Conservation (phyloP, 2,113 vertebrate genomes). For the Erpornis zantholeuca region DNA sequence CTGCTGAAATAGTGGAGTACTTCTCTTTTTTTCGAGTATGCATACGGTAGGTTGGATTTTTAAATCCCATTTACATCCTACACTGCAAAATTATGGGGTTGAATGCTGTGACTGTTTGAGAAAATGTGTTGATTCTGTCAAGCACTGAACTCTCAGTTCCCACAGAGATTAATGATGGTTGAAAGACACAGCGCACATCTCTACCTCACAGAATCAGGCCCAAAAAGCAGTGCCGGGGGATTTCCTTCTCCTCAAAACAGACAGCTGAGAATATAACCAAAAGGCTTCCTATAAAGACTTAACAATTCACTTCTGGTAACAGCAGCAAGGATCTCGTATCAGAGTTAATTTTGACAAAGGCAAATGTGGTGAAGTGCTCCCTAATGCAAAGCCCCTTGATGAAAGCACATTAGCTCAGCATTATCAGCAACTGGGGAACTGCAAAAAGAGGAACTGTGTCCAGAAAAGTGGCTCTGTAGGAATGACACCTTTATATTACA, state of each 20-base stretch:
- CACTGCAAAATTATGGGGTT: background rate
- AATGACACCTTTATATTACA: background rate
- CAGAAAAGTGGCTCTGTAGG: background rate
- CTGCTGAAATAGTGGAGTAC: background rate
- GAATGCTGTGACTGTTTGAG: background rate
- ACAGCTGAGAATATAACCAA: background rate
- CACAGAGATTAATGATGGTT: background rate
- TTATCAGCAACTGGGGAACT: background rate
- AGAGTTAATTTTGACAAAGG: background rate
- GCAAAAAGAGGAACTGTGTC: background rate
- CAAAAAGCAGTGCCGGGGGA: background rate
- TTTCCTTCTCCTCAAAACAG: background rate
- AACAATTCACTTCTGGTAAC: background rate
- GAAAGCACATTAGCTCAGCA: background rate
- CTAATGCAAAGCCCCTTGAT: background rate
- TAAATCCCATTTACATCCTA: background rate
- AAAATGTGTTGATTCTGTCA: background rate
- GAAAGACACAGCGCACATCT: background rate
- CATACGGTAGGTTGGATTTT: background rate
- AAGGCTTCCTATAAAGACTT: background rate
- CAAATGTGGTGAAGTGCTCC: background rate
- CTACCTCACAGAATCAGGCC: background rate
- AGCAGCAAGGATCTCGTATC: background rate
- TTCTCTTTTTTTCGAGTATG: background rate
- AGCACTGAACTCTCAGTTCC: background rate